A percentile compares a stretch with the other conserved stretches of the same genome.
Conservation (phyloP, 2,797 vertebrate species). For the Nasua narica region DNA sequence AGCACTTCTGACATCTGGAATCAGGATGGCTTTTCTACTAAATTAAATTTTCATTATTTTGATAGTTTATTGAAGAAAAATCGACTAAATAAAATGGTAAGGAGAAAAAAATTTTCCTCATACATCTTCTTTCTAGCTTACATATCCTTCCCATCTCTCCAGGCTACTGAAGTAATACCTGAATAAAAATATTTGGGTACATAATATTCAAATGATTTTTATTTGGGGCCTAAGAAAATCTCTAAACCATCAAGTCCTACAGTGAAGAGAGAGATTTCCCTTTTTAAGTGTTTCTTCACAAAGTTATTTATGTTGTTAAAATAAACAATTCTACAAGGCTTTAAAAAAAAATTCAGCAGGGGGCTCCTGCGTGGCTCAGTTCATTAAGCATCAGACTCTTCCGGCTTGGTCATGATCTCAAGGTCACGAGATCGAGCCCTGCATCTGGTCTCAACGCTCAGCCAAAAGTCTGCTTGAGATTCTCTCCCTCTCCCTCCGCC, state of each 20-base stretch:
- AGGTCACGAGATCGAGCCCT: neutral
- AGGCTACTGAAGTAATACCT: neutral
- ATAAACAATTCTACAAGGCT: neutral
- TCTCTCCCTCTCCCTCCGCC: neutral
- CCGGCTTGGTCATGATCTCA: neutral
- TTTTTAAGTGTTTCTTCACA: neutral
- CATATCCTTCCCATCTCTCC: neutral
- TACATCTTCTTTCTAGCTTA: neutral
- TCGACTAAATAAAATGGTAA: neutral
- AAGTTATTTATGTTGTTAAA: neutral
- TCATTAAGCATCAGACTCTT: neutral
- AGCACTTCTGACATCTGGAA: neutral
- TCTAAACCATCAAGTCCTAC: neutral
- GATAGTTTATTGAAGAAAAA: constrained; percentile 22
- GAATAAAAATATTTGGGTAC: neutral
- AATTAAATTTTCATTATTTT: neutral
- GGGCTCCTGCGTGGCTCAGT: neutral
- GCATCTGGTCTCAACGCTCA: neutral
- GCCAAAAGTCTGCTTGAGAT: neutral
- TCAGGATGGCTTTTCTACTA: neutral
- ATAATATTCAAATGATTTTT: neutral
- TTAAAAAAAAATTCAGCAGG: neutral
- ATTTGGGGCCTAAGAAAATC: neutral
- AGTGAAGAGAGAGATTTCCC: neutral
- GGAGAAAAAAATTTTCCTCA: neutral